Percentiles rank a stretch among this genome's conserved stretches.
Evolutionary conservation across 2,113 vertebrate genomes (phyloP).

Genomic region (Atherinomorus stipes): DNA sequence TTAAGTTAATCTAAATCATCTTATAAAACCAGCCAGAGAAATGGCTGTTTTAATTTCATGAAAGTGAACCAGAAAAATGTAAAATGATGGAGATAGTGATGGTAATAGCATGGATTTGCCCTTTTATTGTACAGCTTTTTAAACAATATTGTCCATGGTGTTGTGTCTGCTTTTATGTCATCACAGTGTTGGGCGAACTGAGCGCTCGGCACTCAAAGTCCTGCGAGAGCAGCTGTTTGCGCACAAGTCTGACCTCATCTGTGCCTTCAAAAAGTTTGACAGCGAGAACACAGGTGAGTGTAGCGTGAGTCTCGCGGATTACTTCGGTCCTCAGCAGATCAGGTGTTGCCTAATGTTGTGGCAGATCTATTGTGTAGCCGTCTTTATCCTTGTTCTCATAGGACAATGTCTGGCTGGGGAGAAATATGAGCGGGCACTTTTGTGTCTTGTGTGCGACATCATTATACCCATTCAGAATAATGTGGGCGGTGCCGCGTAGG

Average conservation of each 20-base stretch:
- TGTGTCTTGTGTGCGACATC: conserved; percentile 34
- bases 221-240: conserved; percentile 84
- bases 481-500: not conserved
- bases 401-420: not conserved
- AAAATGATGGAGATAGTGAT: too few relatives aligned
- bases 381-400: not conserved
- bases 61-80: too few relatives aligned
- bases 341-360: conserved; percentile 12
- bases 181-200: conserved; percentile 76
- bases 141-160: not conserved
- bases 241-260: conserved; percentile 83
- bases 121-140: too few relatives aligned
- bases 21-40: too few relatives aligned
- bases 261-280: conserved; percentile 81
- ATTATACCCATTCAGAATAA: conserved; percentile 12
- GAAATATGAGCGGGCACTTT: conserved; percentile 51
- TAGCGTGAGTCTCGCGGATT: conserved; percentile 8
- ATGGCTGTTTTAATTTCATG: too few relatives aligned
- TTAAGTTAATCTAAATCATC: too few relatives aligned
- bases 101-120: too few relatives aligned
- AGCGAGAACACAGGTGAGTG: conserved; percentile 76
- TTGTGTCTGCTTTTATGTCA: not conserved
- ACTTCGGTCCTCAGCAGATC: not conserved
- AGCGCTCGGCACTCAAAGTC: conserved; percentile 82
- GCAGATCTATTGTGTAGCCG: not conserved